A percentile compares a stretch with the other conserved stretches of the same genome.
These are phyloP conservation scores for Cylas formicarius DNA, from an alignment of 1,140 invertebrate genomes.

Conservation along the genomic window DNA sequence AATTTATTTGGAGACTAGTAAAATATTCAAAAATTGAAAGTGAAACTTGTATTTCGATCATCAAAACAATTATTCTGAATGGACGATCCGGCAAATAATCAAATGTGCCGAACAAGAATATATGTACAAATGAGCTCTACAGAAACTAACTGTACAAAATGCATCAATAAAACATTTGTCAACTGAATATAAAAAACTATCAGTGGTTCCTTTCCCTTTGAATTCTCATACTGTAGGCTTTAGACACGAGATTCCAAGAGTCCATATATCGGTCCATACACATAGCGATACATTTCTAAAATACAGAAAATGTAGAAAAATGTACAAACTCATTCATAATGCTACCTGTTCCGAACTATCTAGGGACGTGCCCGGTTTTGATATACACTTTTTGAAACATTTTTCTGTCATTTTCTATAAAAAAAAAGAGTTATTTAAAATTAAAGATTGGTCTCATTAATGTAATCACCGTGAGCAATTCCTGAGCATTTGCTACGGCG, in stretches of 20 bases:
- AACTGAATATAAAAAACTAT: no score
- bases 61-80: no score
- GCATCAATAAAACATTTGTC: no score
- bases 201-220: conserved; percentile 64
- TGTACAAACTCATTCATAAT: not conserved
- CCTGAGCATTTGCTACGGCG: conserved; percentile 88
- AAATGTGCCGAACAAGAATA: no score
- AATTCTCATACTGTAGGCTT: conserved; percentile 73
- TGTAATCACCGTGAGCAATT: conserved; percentile 74
- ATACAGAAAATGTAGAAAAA: conserved; percentile 22
- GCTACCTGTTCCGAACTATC: conserved; percentile 85
- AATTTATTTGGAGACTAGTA: no score
- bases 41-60: no score
- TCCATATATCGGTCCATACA: conserved; percentile 98
- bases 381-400: conserved; percentile 92
- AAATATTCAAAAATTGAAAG: no score
- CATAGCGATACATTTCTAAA: conserved; percentile 92
- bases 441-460: conserved; percentile 3
- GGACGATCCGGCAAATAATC: no score
- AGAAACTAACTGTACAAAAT: no score
- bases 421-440: conserved; percentile 31
- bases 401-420: conserved; percentile 93
- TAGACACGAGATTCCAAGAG: conserved; percentile 83
- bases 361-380: conserved; percentile 81
- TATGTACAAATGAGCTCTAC: no score